A percentile compares a stretch with the other conserved stretches of the same genome.
Conservation (phyloP, 2,113 vertebrate species). For the Hypocryptadius cinnamomeus region DNA sequence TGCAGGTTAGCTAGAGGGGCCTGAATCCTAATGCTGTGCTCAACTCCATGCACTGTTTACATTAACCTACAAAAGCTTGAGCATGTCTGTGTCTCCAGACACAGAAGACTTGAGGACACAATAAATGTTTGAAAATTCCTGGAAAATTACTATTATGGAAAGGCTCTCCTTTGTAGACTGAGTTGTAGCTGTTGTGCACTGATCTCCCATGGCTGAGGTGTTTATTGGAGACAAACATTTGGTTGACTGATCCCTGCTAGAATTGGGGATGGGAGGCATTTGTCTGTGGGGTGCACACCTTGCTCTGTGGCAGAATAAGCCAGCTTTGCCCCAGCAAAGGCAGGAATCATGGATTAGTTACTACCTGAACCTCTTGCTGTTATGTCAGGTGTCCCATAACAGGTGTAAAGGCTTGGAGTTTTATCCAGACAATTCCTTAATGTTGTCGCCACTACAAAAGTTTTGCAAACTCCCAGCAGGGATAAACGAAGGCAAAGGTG, state of each 20-base stretch:
- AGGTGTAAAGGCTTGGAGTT: not conserved
- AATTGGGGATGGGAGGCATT: not conserved
- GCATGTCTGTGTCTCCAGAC: not conserved
- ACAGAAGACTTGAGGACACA: not conserved
- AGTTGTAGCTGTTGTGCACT: not conserved
- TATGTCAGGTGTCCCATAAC: not conserved
- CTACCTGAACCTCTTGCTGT: not conserved
- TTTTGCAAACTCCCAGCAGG: not conserved
- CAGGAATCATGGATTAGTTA: not conserved
- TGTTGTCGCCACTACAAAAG: not conserved
- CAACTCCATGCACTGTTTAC: not conserved
- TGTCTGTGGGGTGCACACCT: accelerated
- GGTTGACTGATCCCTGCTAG: not conserved
- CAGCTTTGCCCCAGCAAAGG: not conserved
- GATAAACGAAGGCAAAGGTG: accelerated
- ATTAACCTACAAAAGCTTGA: constrained; percentile 7
- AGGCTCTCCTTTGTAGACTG: not conserved
- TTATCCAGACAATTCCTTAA: not conserved
- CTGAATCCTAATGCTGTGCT: constrained; percentile 12
- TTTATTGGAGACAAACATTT: not conserved
- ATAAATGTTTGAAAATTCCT: not conserved
- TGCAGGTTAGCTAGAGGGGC: constrained; percentile 30
- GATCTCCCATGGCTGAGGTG: not conserved
- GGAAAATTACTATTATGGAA: not conserved
- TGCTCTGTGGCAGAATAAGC: not conserved